Percentiles rank a stretch among this genome's conserved stretches.
These are phyloP conservation scores for Physella acuta DNA, from an alignment of 1,140 invertebrate species.

Conservation along the genomic window DNA sequence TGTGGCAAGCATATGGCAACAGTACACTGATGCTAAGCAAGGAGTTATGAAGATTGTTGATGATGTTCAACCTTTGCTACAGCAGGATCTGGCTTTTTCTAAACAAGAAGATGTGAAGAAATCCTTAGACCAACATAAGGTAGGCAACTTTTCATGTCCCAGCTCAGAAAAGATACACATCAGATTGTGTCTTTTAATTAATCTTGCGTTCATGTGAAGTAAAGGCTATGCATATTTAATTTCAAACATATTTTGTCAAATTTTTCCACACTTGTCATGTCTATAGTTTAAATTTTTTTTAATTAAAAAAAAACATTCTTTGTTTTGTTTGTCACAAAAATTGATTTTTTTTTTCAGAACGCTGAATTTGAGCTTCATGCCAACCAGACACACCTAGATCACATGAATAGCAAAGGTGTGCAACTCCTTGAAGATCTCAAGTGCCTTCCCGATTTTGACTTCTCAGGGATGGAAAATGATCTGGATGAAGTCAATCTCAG, in stretches of 20 bases:
- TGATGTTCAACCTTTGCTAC: constrained; percentile 38
- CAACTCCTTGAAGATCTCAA: constrained; percentile 56
- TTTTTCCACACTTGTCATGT: too few relatives aligned
- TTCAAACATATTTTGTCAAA: too few relatives aligned
- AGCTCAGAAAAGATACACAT: too few relatives aligned
- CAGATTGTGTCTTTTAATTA: too few relatives aligned
- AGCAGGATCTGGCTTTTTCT: constrained; percentile 43
- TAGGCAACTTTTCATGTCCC: constrained; percentile 30
- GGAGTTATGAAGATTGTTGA: constrained; percentile 45
- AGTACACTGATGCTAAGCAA: constrained; percentile 63
- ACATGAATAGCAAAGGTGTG: constrained; percentile 51
- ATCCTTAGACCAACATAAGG: constrained; percentile 52
- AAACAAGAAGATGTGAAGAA: constrained; percentile 48
- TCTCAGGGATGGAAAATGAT: constrained; percentile 54
- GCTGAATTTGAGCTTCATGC: constrained; percentile 56
- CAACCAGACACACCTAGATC: constrained; percentile 51
- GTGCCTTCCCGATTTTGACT: constrained; percentile 74
- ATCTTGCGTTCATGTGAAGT: too few relatives aligned
- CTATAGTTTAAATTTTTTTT: too few relatives aligned
- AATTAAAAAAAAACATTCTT: too few relatives aligned
- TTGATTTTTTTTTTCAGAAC: constrained; percentile 37
- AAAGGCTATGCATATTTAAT: too few relatives aligned
- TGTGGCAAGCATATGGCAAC: constrained; percentile 73
- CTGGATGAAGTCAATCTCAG: constrained; percentile 61
- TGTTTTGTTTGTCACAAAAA: too few relatives aligned